phyloP scores from a whole-genome alignment of 1,140 invertebrate genomes.

The Drosophila carrolli region DNA sequence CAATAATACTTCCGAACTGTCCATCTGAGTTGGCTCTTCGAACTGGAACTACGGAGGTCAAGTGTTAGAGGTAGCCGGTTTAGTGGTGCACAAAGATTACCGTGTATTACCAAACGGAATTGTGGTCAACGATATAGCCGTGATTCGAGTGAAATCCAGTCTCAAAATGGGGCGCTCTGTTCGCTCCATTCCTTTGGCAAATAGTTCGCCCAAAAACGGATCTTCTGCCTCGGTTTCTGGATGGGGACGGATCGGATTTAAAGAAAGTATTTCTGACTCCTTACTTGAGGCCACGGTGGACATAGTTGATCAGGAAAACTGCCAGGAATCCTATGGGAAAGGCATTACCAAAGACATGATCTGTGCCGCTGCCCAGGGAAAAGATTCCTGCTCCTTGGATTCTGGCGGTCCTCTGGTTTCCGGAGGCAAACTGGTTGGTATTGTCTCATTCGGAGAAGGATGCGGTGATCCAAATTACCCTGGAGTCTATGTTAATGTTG shows the following conservation, averaged over 20 bases:
- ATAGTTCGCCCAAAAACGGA: background rate
- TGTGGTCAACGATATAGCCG: constrained; percentile 50
- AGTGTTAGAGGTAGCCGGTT: no score
- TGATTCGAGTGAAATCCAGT: constrained; percentile 31
- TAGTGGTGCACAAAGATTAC: no score
- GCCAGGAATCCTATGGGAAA: background rate
- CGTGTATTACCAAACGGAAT: no score
- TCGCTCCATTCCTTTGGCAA: constrained; percentile 27
- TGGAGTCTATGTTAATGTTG: constrained; percentile 86
- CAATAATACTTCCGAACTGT: background rate
- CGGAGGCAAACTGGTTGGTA: constrained; percentile 83
- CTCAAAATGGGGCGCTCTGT: background rate
- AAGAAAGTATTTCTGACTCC: background rate
- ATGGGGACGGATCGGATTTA: background rate
- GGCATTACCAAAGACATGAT: constrained; percentile 50
- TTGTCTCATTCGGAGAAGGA: constrained; percentile 86
- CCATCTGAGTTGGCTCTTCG: constrained; percentile 13
- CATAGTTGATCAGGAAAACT: background rate
- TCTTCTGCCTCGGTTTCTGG: constrained; percentile 39
- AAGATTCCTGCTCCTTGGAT: constrained; percentile 57
- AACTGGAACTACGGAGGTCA: background rate
- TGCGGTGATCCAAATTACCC: constrained; percentile 83
- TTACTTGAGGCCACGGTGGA: background rate
- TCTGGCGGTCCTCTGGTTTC: constrained; percentile 84
- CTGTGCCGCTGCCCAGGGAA: constrained; percentile 61